These are phyloP conservation scores for Sterna hirundo DNA, from an alignment of 2,113 vertebrate genomes.

Conservation along the genomic window DNA sequence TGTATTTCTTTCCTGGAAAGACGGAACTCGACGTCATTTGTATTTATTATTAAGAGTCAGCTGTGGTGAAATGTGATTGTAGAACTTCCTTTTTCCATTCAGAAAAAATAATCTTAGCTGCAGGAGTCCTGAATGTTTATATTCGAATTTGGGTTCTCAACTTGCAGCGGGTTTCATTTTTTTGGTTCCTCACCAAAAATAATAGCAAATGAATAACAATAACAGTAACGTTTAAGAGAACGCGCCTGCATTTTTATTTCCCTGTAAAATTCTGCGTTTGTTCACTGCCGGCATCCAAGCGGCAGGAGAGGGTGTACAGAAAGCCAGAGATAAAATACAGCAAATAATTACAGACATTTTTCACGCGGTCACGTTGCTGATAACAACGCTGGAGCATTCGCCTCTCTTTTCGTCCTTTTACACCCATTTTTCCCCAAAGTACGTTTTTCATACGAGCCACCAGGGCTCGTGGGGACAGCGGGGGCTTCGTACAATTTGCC, in stretches of 20 bases:
- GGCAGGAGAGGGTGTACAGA: neutral
- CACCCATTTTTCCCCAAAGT: neutral
- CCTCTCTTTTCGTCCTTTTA: neutral
- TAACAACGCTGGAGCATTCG: neutral
- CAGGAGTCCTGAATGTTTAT: constrained; percentile 66
- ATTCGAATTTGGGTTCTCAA: constrained; percentile 48
- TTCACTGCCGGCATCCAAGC: neutral
- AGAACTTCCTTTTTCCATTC: constrained; percentile 70
- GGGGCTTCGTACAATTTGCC: neutral
- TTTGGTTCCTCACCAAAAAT: constrained; percentile 58
- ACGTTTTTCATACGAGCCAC: neutral
- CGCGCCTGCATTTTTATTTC: constrained; percentile 43
- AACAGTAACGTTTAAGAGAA: constrained; percentile 16
- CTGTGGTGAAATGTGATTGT: constrained; percentile 68
- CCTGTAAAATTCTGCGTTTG: constrained; percentile 20
- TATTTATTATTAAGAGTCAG: constrained; percentile 72
- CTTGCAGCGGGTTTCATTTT: constrained; percentile 39
- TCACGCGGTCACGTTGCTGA: neutral
- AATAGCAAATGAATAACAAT: constrained; percentile 55
- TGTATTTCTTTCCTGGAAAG: constrained; percentile 67
- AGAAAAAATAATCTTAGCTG: constrained; percentile 69
- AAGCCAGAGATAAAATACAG: neutral
- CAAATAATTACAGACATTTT: neutral
- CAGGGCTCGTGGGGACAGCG: neutral
- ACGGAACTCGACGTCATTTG: constrained; percentile 67